These are phyloP conservation scores for Lepidothrix coronata DNA, from an alignment of 2,113 vertebrate species.

Conservation along the genomic window DNA sequence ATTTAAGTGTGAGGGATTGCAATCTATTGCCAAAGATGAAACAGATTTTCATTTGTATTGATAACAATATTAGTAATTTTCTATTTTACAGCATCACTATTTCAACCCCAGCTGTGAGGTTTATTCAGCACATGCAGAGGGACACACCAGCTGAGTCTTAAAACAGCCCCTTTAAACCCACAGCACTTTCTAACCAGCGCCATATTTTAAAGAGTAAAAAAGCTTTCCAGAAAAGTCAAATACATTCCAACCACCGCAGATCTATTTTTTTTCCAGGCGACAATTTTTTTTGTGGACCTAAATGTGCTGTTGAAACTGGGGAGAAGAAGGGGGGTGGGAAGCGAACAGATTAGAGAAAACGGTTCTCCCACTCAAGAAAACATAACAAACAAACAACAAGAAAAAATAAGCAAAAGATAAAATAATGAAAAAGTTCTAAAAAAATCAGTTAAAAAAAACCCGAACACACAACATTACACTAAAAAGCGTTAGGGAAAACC, in stretches of 20 bases:
- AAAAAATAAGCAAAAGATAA: neutral
- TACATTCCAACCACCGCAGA: neutral
- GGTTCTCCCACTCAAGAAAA: neutral
- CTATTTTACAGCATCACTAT: neutral
- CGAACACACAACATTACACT: no score
- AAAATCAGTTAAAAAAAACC: neutral
- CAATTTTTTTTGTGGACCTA: neutral
- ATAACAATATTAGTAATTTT: neutral
- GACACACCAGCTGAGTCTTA: neutral
- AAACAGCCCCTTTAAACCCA: neutral
- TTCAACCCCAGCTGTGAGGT: neutral
- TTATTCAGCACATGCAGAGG: neutral
- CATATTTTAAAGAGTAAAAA: neutral
- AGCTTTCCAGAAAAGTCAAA: slow-evolving; percentile 25
- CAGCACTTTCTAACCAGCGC: neutral
- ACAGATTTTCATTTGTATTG: neutral
- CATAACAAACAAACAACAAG: neutral
- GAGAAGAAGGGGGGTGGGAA: neutral
- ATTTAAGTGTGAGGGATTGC: neutral
- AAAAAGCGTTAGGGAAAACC: no score
- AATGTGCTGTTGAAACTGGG: neutral
- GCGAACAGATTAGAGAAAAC: neutral
- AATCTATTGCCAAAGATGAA: neutral
- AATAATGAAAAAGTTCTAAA: neutral
- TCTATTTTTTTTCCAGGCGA: neutral